These are phyloP conservation scores for Adineta ricciae DNA, from an alignment of 2,888 invertebrate species.

Conservation along the genomic window DNA sequence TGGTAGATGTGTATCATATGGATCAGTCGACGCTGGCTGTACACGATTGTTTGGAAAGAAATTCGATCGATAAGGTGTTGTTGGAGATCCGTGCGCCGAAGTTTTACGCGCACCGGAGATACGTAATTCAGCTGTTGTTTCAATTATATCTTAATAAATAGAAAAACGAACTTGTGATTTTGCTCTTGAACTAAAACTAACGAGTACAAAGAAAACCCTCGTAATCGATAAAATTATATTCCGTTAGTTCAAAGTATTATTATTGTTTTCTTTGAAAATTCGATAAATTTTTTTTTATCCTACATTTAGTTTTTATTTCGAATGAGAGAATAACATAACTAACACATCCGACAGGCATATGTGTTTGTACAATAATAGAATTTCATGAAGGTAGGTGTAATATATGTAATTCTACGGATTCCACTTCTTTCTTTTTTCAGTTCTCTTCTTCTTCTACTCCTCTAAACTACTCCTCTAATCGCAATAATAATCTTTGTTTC, in stretches of 20 bases:
- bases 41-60: background rate
- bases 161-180: background rate
- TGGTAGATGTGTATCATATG: background rate
- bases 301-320: background rate
- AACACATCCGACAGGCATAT: background rate
- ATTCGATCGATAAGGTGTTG: background rate
- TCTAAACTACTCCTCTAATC: background rate
- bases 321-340: background rate
- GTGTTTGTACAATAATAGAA: background rate
- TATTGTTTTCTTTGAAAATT: background rate
- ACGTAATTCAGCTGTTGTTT: slow-evolving; percentile 6
- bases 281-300: background rate
- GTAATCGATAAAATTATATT: background rate
- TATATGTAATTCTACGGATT: background rate
- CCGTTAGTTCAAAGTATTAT: background rate
- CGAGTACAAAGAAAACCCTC: background rate
- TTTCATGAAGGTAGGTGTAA: slow-evolving; percentile 5
- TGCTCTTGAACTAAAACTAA: background rate
- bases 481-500: background rate
- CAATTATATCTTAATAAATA: background rate
- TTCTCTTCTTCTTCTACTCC: background rate
- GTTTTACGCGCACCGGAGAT: background rate
- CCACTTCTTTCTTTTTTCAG: background rate
- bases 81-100: background rate
- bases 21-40: background rate